Base-by-base conservation (phyloP, 2,888 invertebrate species). In the Hyppa rectilinea region DNA sequence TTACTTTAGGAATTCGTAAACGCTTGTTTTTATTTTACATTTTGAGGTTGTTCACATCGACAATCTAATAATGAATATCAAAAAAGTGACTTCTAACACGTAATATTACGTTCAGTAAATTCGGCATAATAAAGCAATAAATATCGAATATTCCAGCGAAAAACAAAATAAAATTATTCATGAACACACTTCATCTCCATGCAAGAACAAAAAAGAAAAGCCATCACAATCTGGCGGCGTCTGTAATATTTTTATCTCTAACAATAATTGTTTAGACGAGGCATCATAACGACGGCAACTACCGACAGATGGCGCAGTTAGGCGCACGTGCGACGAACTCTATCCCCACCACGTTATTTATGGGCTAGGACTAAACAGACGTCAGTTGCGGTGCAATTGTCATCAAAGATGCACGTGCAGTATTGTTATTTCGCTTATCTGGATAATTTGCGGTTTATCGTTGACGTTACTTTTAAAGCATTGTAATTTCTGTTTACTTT, bases 291-390 rank as follows among this genome's bases (percentile, higher is more conserved):
- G 68, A 61, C 71, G 52, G 61, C 40, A 53, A 64, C 61, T 73
- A 56, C 66, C 75, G 60, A 78, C 81, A 84, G 85, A 82, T 71
- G 79, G 83, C 71, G 69, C 67, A 67, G 82, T 84, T 82, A 74
- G 49, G 38, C 47, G 75, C 85, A 84, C 81, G 82, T 82, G 81
- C 71, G 36, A 56, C 70, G 49, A 70, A 60, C 73, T 82, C 53
- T 65, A 78, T 73, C 79, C 79, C 64, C 65, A 73, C 82, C 53
- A 58, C 20, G 40, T 82, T 71, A 84, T 78, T 82, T 84, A 84
- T 64, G 53, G 31, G 10, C 53, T 53, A 45, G 49, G 38, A 72
- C 66, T 61, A 62, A 59, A 60, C 50, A 55, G 50, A 60, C 38
- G 49, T 63, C 65, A 84, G 53, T 81, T 60, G 64, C 38, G 45